phyloP scores from a whole-genome alignment of 2,888 invertebrate genomes.

The Tinea pellionella region DNA sequence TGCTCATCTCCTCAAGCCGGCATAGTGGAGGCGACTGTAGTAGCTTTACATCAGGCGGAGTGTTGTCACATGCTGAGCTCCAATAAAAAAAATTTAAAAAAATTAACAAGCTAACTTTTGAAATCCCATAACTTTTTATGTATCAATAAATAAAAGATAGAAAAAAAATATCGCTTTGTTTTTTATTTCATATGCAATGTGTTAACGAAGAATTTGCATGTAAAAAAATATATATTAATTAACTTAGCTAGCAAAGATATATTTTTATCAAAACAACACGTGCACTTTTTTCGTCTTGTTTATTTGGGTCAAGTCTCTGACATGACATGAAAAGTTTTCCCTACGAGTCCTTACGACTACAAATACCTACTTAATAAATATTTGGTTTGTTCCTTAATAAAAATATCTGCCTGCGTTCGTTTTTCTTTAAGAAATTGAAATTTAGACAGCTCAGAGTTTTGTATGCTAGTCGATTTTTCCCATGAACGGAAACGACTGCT shows the following conservation, averaged over 20 bases:
- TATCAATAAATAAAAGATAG: too few relatives aligned
- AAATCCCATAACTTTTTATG: too few relatives aligned
- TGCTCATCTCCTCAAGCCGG: too few relatives aligned
- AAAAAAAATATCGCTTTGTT: background rate
- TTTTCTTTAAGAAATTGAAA: background rate
- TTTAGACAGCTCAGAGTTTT: too few relatives aligned
- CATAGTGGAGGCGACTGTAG: too few relatives aligned
- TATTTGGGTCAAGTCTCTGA: slow-evolving; percentile 47
- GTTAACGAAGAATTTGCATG: background rate
- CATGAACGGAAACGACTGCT: too few relatives aligned
- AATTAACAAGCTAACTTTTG: too few relatives aligned
- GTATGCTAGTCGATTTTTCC: background rate
- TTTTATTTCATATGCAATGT: background rate
- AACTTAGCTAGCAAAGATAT: background rate
- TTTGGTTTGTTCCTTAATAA: background rate
- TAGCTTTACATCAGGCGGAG: too few relatives aligned
- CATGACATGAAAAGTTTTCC: slow-evolving; percentile 46
- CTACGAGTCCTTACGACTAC: background rate
- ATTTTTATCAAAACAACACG: slow-evolving; percentile 9
- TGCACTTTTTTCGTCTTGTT: slow-evolving; percentile 43
- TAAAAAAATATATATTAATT: background rate
- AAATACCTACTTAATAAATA: slow-evolving; percentile 6
- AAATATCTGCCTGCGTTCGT: background rate
- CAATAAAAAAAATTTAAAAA: too few relatives aligned
- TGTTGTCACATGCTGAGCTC: too few relatives aligned